phyloP scores from a whole-genome alignment of 2,888 invertebrate species.

The Acleris holmiana region DNA sequence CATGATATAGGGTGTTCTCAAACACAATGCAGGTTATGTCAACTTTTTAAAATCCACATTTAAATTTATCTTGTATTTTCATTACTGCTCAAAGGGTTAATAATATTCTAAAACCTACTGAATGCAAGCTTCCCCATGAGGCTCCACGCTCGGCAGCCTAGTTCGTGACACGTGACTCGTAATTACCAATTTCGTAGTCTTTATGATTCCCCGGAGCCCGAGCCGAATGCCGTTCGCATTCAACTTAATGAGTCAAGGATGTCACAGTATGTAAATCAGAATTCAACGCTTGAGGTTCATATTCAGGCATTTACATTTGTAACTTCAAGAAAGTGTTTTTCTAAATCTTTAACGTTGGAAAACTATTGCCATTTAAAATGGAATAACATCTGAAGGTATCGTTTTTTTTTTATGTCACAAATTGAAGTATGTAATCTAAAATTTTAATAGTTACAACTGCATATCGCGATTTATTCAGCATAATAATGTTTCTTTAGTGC shows the following conservation, averaged over 20 bases:
- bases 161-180: constrained; percentile 63
- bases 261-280: constrained; percentile 72
- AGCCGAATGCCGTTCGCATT: constrained; percentile 53
- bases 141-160: constrained; percentile 17
- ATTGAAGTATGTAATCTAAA: too few species aligned
- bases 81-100: neutral
- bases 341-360: too few species aligned
- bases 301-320: neutral
- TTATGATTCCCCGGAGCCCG: constrained; percentile 65
- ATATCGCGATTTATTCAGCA: too few species aligned
- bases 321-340: too few species aligned
- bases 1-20: too few species aligned
- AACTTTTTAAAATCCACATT: neutral
- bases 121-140: constrained; percentile 9
- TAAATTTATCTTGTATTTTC: neutral
- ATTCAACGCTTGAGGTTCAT: constrained; percentile 1
- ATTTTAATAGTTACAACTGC: too few species aligned
- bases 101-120: constrained; percentile 7
- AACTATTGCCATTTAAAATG: too few species aligned
- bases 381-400: too few species aligned
- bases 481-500: too few species aligned
- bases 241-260: constrained; percentile 47
- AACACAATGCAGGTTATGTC: too few species aligned
- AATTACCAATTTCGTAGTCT: constrained; percentile 80
- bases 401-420: too few species aligned